Evolutionary conservation across 2,888 invertebrate species (phyloP).

Genomic region (Eristalinus aeneus): DNA sequence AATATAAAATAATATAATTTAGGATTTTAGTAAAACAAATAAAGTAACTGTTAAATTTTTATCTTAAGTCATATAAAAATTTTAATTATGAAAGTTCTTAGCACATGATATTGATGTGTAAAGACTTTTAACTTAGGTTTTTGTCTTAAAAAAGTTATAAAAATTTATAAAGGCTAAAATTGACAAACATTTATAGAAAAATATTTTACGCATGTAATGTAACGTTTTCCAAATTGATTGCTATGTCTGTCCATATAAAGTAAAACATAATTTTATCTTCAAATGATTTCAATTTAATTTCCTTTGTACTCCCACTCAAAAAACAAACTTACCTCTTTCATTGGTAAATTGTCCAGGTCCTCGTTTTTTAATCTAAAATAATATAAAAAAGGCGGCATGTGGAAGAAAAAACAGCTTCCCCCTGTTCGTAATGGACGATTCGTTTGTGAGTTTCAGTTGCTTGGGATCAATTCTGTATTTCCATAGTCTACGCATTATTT

Average conservation of each 20-base stretch:
- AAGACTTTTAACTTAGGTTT: constrained; percentile 12
- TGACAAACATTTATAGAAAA: neutral
- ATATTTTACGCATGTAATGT: neutral
- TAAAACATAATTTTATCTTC: constrained; percentile 67
- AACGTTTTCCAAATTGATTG: constrained; percentile 67
- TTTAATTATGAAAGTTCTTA: constrained; percentile 24
- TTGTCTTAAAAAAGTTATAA: neutral
- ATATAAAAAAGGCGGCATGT: neutral
- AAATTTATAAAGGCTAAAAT: neutral
- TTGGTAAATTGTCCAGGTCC: neutral
- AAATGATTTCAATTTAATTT: constrained; percentile 48
- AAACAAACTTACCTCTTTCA: constrained; percentile 38
- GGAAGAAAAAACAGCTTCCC: neutral
- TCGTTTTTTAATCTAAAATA: neutral
- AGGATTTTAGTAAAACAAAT: constrained; percentile 33
- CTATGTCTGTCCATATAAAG: constrained; percentile 68
- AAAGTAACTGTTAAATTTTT: neutral
- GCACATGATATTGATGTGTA: constrained; percentile 31
- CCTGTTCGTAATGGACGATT: neutral
- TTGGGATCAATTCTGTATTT: neutral
- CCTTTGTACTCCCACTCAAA: neutral
- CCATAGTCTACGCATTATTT: too few species aligned
- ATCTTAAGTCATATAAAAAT: too few species aligned
- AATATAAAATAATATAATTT: constrained; percentile 14
- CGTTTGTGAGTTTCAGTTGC: neutral